Evolutionary conservation across 2,113 vertebrate species (phyloP).

Genomic region (Malurus cyaneus): DNA sequence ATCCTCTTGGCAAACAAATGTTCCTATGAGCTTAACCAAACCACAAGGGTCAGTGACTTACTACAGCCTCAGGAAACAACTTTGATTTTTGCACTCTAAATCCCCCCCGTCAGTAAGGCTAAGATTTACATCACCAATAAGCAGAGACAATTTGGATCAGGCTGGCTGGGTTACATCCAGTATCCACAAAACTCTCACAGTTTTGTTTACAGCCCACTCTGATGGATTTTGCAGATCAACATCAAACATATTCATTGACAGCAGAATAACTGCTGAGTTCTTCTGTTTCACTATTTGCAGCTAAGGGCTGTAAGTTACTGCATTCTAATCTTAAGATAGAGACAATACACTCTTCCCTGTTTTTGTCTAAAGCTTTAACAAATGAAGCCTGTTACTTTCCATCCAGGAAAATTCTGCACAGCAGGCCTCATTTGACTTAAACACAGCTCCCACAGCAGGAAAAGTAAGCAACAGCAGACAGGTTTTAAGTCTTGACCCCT

Average conservation of each 20-base stretch:
- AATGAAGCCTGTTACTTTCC: not conserved
- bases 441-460: not conserved
- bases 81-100: not conserved
- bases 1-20: constrained; percentile 28
- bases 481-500: not conserved
- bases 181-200: not conserved
- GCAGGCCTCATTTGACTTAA: not conserved
- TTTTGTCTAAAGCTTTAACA: not conserved
- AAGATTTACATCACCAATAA: not conserved
- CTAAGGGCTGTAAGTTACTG: not conserved
- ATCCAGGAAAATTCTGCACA: not conserved
- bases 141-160: not conserved
- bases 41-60: not conserved
- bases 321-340: not conserved
- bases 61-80: not conserved
- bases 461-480: not conserved
- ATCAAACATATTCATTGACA: not conserved
- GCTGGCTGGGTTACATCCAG: not conserved
- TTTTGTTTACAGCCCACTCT: not conserved
- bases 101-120: not conserved
- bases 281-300: not conserved
- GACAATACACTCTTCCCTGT: not conserved
- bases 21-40: constrained; percentile 9
- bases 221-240: not conserved
- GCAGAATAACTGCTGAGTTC: not conserved